Evolutionary conservation across 2,797 vertebrate genomes (phyloP).

Genomic region (Adrianichthys oophorus): DNA sequence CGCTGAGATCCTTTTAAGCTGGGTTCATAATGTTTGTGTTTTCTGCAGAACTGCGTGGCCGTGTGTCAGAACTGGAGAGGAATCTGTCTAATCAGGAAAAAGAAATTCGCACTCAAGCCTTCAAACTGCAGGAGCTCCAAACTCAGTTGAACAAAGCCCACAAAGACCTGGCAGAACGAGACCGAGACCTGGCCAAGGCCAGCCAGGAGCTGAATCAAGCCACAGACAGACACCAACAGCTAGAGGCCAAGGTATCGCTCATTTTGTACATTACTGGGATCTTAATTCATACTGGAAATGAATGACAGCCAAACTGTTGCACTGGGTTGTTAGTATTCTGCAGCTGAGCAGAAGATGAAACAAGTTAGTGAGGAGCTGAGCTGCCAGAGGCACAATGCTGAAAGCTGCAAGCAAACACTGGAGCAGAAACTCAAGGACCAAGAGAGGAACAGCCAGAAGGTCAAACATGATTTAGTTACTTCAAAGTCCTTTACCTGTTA

Average conservation of each 20-base stretch:
- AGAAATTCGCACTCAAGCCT: constrained; percentile 75
- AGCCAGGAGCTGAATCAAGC: constrained; percentile 82
- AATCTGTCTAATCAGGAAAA: constrained; percentile 84
- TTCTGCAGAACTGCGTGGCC: constrained; percentile 59
- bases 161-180: constrained; percentile 82
- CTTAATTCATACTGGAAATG: not conserved
- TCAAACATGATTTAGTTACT: constrained; percentile 26
- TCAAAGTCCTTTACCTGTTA: too few relatives aligned
- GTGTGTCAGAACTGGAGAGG: constrained; percentile 80
- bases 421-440: constrained; percentile 91
- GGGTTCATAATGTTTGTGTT: constrained; percentile 1
- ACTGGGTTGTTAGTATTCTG: constrained; percentile 71
- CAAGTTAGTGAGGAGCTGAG: constrained; percentile 87
- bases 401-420: constrained; percentile 79
- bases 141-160: constrained; percentile 80
- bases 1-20: too few relatives aligned
- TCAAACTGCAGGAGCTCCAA: constrained; percentile 83
- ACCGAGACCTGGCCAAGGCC: constrained; percentile 80
- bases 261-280: not conserved
- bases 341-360: constrained; percentile 87
- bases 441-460: constrained; percentile 88
- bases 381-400: constrained; percentile 92
- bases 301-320: not conserved
- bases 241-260: constrained; percentile 78
- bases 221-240: constrained; percentile 78